Base-by-base conservation (phyloP, 2,888 invertebrate genomes). In the Hypena proboscidalis region DNA sequence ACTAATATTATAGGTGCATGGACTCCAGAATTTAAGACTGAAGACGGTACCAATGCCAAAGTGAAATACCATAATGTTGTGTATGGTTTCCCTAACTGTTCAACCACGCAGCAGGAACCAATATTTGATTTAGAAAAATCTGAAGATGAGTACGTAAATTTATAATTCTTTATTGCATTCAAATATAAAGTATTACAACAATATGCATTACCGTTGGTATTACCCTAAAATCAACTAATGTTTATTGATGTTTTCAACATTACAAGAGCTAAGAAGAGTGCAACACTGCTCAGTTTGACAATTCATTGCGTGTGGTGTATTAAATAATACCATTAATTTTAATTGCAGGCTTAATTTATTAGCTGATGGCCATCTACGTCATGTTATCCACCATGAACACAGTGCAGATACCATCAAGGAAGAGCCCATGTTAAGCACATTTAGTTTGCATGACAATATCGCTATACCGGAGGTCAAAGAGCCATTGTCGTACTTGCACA, bases 311-410 rank as follows among this genome's bases (percentile, higher is more conserved):
- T n/a, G n/a, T n/a, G n/a, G n/a, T n/a, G n/a, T n/a, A n/a, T n/a
- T n/a, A n/a, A n/a, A n/a, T n/a, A n/a, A n/a, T n/a, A n/a, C n/a
- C 33, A 46, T 26, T 20, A 23, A 31, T 15, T 20, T 13, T 8
- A 15, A 39, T 46, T 46, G 17, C 65, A 93, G 93, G 79, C 78
- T 96, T 32, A 90, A 93, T 38, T 86, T 97, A 15, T 80, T 96
- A 39, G 90, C 93, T 0, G 94, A 93, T 80, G 97, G 97, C 0
- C 92, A 93, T 38, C 80, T 97, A 37, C 89, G 94, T n/a, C 97
- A 97, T 74, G 93, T 94, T 50, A 94, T 94, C 34, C 92, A 94
- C 59, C 93, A 93, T 65, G 79, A 90, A 53, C 84, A 82, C 51
- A 76, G 90, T 63, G 73, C 90, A 19, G 90, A 92, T 41, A 81